These are phyloP conservation scores for Brachionus calyciflorus DNA, from an alignment of 1,140 invertebrate species.

Conservation along the genomic window DNA sequence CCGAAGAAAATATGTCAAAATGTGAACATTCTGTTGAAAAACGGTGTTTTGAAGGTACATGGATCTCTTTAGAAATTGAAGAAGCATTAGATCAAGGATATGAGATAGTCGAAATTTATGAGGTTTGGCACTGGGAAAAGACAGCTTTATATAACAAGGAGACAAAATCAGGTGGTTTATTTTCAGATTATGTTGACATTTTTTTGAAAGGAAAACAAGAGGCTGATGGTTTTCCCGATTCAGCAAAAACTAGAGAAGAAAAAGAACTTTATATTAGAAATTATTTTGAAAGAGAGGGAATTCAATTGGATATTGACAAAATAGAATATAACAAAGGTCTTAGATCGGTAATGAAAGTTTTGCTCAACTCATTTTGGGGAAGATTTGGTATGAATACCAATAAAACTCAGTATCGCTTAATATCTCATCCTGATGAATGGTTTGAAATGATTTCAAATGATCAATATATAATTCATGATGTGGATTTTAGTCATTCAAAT, in stretches of 20 bases:
- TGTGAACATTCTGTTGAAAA: constrained; percentile 50
- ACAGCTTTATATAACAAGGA: too few relatives aligned
- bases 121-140: constrained; percentile 56
- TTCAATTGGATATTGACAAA: constrained; percentile 53
- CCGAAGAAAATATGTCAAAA: neutral
- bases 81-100: constrained; percentile 56
- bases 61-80: constrained; percentile 55
- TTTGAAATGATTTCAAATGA: constrained; percentile 51
- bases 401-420: constrained; percentile 50
- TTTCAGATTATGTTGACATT: too few relatives aligned
- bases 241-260: constrained; percentile 45
- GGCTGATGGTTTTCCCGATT: constrained; percentile 48
- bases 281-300: constrained; percentile 55
- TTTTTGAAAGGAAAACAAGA: constrained; percentile 52
- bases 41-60: constrained; percentile 56
- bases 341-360: constrained; percentile 50
- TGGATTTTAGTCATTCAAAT: constrained; percentile 48
- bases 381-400: constrained; percentile 50
- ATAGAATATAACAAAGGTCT: constrained; percentile 56
- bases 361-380: constrained; percentile 52
- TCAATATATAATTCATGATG: constrained; percentile 46
- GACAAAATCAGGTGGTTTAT: constrained; percentile 50
- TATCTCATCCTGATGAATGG: constrained; percentile 50
- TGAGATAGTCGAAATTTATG: constrained; percentile 53
- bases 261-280: constrained; percentile 51